Evolutionary conservation across 2,113 vertebrate genomes (phyloP).

Genomic region (Albula glossodonta): DNA sequence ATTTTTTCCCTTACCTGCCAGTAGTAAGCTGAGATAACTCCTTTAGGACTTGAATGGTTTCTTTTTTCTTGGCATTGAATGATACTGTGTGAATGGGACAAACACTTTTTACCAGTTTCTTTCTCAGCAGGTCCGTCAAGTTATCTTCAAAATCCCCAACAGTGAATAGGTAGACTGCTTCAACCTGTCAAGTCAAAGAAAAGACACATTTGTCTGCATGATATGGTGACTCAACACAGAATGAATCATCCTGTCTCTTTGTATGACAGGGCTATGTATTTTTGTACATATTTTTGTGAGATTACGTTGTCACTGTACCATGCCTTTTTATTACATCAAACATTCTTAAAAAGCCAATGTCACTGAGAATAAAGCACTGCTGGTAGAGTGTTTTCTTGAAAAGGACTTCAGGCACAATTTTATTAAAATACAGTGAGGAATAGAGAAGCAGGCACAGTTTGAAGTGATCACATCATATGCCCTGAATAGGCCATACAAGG

Average conservation of each 20-base stretch:
- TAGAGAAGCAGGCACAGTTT: no score
- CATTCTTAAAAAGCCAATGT: not conserved
- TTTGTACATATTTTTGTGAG: not conserved
- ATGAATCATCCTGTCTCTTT: not conserved
- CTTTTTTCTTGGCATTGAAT: slow-evolving; percentile 73
- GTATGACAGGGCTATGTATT: not conserved
- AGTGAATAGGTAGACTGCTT: slow-evolving; percentile 76
- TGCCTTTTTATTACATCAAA: not conserved
- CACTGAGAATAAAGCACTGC: no score
- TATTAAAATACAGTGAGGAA: not conserved
- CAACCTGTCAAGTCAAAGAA: slow-evolving; percentile 57
- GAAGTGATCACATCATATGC: no score
- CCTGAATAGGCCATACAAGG: no score
- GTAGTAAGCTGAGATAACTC: slow-evolving; percentile 59
- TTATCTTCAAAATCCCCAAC: slow-evolving; percentile 66
- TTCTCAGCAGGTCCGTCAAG: slow-evolving; percentile 57
- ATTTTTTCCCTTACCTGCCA: slow-evolving; percentile 66
- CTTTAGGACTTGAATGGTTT: slow-evolving; percentile 68
- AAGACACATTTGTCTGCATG: not conserved
- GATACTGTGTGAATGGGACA: slow-evolving; percentile 68
- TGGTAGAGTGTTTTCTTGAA: no score
- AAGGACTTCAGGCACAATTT: not conserved
- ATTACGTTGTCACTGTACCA: not conserved
- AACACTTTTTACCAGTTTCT: slow-evolving; percentile 43
- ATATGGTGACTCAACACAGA: not conserved